phyloP scores from a whole-genome alignment of 2,797 vertebrate genomes.

The Anniella stebbinsi region DNA sequence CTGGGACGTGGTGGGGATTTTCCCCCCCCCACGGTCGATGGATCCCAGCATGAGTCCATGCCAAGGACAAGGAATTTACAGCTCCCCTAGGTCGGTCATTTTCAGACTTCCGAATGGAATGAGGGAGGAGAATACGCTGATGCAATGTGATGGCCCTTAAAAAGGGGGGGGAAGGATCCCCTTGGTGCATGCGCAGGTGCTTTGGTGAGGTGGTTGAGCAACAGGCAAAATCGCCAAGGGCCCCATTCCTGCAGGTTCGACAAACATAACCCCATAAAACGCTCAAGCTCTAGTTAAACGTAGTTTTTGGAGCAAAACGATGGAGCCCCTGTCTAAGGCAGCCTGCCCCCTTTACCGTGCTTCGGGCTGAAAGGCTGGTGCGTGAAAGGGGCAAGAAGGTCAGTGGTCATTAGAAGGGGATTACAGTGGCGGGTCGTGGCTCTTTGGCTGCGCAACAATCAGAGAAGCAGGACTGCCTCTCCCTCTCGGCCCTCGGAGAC shows the following conservation, averaged over 20 bases:
- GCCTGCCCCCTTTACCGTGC: background rate
- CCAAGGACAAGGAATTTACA: background rate
- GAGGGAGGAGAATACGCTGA: background rate
- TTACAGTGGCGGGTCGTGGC: background rate
- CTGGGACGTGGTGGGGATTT: background rate
- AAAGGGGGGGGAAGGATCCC: background rate
- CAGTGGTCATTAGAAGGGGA: background rate
- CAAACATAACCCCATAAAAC: no score
- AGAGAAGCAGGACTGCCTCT: fast-evolving
- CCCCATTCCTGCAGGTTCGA: background rate
- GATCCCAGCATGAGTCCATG: background rate
- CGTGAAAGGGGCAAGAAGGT: background rate
- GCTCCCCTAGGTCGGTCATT: background rate
- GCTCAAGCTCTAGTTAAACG: background rate
- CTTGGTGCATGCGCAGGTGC: background rate
- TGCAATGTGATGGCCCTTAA: background rate
- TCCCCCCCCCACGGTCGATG: no score
- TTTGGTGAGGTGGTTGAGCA: background rate
- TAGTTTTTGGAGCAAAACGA: background rate
- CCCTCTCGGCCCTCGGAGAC: fast-evolving
- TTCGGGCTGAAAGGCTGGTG: background rate
- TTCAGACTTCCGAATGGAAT: background rate
- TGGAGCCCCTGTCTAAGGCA: no score
- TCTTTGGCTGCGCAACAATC: fast-evolving
- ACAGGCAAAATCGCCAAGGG: background rate